Percentiles rank a stretch among this genome's conserved stretches.
phyloP scores from a whole-genome alignment of 2,797 vertebrate species.

The Kryptolebias ocellatus region DNA sequence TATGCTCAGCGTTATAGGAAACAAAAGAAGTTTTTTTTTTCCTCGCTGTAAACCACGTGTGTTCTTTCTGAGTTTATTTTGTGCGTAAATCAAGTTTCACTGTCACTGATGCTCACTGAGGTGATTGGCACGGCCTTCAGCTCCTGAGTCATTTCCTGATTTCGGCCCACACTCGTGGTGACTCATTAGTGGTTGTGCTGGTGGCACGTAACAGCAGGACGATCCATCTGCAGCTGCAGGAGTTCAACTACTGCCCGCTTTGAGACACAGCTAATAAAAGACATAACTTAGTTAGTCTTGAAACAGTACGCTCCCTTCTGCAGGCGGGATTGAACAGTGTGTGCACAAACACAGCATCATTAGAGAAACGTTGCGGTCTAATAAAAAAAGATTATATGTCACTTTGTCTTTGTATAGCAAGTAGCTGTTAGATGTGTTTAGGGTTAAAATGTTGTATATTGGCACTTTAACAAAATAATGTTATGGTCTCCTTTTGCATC shows the following conservation, averaged over 20 bases:
- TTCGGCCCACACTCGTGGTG: neutral
- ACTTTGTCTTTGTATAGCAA: too few relatives aligned
- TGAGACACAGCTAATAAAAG: neutral
- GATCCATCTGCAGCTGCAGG: constrained; percentile 3
- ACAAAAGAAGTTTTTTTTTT: too few relatives aligned
- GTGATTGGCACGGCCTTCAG: neutral
- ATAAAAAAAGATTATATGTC: too few relatives aligned
- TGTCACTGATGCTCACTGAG: neutral
- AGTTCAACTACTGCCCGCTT: constrained; percentile 7
- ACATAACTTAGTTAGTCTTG: too few relatives aligned
- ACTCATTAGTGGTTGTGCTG: neutral
- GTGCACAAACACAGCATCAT: too few relatives aligned
- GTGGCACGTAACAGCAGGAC: constrained; percentile 1
- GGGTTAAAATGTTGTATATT: too few relatives aligned
- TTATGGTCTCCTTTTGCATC: too few relatives aligned
- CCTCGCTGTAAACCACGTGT: too few relatives aligned
- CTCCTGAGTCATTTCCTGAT: constrained; percentile 10
- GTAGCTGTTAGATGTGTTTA: too few relatives aligned
- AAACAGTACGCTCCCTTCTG: neutral
- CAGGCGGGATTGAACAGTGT: neutral
- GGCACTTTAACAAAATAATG: too few relatives aligned
- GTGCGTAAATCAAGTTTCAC: neutral
- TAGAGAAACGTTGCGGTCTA: too few relatives aligned
- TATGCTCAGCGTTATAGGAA: too few relatives aligned
- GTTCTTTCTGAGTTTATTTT: neutral